phyloP scores from a whole-genome alignment of 2,113 vertebrate genomes.

The Pelecanoides urinatrix region DNA sequence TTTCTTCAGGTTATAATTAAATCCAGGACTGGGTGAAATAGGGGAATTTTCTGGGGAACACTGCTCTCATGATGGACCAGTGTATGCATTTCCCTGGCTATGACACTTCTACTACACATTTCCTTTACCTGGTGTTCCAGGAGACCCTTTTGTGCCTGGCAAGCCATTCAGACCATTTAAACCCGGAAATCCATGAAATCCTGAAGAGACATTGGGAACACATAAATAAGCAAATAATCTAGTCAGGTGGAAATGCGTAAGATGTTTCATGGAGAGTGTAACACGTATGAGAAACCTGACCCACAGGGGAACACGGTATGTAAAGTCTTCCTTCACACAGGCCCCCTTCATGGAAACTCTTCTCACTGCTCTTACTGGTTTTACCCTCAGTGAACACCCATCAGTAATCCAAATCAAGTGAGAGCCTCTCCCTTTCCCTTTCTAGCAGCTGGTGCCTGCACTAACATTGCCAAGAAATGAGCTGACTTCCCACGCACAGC shows the following conservation, averaged over 20 bases:
- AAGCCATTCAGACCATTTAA: conserved; percentile 92
- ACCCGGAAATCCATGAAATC: conserved; percentile 83
- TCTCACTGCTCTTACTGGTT: neutral
- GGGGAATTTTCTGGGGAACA: neutral
- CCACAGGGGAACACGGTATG: neutral
- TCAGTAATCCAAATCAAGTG: neutral
- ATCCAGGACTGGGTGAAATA: neutral
- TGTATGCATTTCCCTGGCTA: neutral
- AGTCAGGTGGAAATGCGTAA: neutral
- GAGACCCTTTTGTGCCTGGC: conserved; percentile 84
- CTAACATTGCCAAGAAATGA: neutral
- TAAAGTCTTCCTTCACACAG: neutral
- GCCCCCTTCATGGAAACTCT: neutral
- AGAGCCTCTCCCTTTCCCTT: neutral
- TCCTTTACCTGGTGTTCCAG: conserved; percentile 85
- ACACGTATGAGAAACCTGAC: neutral
- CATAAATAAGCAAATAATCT: neutral
- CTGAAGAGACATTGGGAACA: conserved; percentile 66
- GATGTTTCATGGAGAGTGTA: neutral
- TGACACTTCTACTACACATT: neutral
- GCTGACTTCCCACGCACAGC: neutral
- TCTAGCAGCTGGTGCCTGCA: conserved; percentile 12
- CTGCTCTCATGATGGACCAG: neutral
- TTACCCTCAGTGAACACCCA: neutral
- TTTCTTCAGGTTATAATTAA: neutral